A percentile compares a stretch with the other conserved stretches of the same genome.
These are phyloP conservation scores for Alligator sinensis DNA, from an alignment of 2,113 vertebrate species.

Conservation along the genomic window DNA sequence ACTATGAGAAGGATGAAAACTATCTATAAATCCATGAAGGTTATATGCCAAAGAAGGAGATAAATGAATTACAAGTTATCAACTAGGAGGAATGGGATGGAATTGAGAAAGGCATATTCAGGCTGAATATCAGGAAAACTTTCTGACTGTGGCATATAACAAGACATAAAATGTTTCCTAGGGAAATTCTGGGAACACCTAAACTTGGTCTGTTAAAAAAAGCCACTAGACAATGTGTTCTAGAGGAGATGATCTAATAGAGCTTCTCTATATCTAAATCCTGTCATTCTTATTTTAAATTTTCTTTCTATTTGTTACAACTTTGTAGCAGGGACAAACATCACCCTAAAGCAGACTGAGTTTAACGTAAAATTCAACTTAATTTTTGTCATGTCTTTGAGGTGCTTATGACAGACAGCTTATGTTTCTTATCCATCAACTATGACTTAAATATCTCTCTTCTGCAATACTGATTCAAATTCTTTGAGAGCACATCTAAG, in stretches of 20 bases:
- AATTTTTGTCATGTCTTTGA: background rate
- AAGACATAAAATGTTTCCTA: background rate
- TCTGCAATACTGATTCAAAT: background rate
- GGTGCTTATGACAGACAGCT: background rate
- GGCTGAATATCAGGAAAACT: no score
- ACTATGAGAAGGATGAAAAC: background rate
- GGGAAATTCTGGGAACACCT: no score
- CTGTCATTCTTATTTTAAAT: background rate
- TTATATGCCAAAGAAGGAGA: background rate
- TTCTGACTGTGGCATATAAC: background rate
- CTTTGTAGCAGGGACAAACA: background rate
- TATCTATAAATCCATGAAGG: background rate
- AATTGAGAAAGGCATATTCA: background rate
- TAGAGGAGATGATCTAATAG: background rate
- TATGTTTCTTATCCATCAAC: background rate
- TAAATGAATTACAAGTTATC: background rate
- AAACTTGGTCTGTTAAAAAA: background rate
- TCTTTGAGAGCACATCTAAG: background rate
- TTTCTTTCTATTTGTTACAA: background rate
- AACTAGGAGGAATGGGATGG: background rate
- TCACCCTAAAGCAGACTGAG: no score
- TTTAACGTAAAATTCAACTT: background rate
- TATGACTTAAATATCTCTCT: background rate
- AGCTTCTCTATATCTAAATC: background rate
- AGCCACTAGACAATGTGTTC: background rate